These are phyloP conservation scores for Dichetophora obliterata DNA, from an alignment of 2,888 invertebrate genomes.

Conservation along the genomic window DNA sequence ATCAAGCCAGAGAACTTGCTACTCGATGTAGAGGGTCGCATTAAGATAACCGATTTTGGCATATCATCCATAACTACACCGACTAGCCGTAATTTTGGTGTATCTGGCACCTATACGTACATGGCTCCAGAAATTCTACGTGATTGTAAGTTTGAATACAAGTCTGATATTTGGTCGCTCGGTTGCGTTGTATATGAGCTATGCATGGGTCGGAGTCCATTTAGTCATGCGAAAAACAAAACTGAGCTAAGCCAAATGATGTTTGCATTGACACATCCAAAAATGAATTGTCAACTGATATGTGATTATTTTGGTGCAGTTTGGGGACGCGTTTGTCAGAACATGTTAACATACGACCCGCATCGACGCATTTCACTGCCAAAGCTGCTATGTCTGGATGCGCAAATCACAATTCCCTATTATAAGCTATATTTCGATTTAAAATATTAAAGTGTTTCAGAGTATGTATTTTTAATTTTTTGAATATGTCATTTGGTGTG, in stretches of 20 bases:
- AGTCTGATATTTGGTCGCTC: slow-evolving; percentile 81
- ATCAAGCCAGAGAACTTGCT: slow-evolving; percentile 84
- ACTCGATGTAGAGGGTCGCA: slow-evolving; percentile 75
- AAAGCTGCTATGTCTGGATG: slow-evolving; percentile 56
- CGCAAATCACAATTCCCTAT: slow-evolving; percentile 56
- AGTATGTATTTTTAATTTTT: too few species aligned
- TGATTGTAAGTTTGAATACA: slow-evolving; percentile 77
- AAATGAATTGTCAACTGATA: slow-evolving; percentile 55
- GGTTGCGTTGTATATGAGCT: slow-evolving; percentile 80
- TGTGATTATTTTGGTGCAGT: slow-evolving; percentile 52
- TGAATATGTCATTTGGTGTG: neutral
- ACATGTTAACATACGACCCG: slow-evolving; percentile 61
- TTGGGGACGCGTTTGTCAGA: slow-evolving; percentile 60
- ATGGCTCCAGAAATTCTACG: slow-evolving; percentile 81
- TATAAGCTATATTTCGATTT: slow-evolving; percentile 66
- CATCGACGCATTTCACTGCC: slow-evolving; percentile 60
- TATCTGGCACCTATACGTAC: slow-evolving; percentile 78
- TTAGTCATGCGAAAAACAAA: slow-evolving; percentile 49
- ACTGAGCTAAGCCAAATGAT: slow-evolving; percentile 54
- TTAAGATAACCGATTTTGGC: slow-evolving; percentile 82
- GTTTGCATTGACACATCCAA: slow-evolving; percentile 49
- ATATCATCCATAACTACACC: slow-evolving; percentile 67
- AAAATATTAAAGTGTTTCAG: slow-evolving; percentile 49
- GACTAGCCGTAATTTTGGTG: neutral
- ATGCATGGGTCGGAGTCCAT: slow-evolving; percentile 66